These are phyloP conservation scores for Fopius arisanus DNA, from an alignment of 1,140 invertebrate genomes.

Conservation along the genomic window DNA sequence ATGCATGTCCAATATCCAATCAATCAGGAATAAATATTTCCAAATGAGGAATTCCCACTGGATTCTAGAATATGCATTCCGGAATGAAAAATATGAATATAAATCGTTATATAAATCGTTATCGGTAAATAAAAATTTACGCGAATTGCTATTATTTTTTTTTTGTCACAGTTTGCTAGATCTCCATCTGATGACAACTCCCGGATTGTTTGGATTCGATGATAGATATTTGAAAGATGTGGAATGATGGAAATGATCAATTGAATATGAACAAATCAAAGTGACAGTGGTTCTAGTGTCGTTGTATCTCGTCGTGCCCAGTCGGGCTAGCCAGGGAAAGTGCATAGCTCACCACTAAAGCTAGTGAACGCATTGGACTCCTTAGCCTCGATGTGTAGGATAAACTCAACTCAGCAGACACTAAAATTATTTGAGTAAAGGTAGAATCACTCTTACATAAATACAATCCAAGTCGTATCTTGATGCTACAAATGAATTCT, in stretches of 20 bases:
- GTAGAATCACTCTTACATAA: constrained; percentile 1
- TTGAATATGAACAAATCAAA: not conserved
- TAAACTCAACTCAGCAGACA: not conserved
- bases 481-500: not conserved
- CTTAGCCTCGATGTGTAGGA: not conserved
- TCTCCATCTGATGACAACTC: no score
- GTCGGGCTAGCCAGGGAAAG: constrained; percentile 30
- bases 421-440: not conserved
- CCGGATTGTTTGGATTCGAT: not conserved
- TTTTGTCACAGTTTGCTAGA: no score
- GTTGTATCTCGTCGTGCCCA: not conserved
- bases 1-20: no score
- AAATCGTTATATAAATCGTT: no score
- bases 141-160: no score
- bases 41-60: no score
- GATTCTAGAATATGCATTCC: no score
- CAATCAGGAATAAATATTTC: no score
- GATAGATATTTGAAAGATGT: not conserved
- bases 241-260: not conserved
- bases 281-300: constrained; percentile 2
- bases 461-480: not conserved
- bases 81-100: no score
- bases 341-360: constrained; percentile 24
- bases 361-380: constrained; percentile 18
- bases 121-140: no score